phyloP scores from a whole-genome alignment of 2,113 vertebrate species.

The Odontesthes bonariensis region DNA sequence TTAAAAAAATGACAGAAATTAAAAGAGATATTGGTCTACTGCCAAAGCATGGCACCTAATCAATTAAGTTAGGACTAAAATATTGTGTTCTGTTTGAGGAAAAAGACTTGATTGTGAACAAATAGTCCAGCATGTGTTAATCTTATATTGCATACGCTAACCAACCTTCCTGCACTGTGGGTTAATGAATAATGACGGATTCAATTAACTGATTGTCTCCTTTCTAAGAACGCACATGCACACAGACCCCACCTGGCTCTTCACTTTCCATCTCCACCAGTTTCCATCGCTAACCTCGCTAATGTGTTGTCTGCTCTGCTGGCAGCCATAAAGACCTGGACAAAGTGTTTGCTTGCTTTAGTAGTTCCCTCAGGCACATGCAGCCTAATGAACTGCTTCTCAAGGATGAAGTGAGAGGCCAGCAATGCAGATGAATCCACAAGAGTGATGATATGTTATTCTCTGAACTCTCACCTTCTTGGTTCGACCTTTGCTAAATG shows the following conservation, averaged over 20 bases:
- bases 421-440: slow-evolving; percentile 22
- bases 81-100: background rate
- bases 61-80: slow-evolving; percentile 32
- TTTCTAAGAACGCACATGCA: slow-evolving; percentile 11
- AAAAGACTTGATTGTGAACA: slow-evolving; percentile 14
- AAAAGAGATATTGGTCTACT: slow-evolving; percentile 32
- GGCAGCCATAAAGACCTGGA: slow-evolving; percentile 57
- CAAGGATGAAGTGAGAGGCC: slow-evolving; percentile 64
- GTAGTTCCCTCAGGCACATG: slow-evolving; percentile 54
- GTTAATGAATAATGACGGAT: slow-evolving; percentile 72
- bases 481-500: background rate
- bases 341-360: slow-evolving; percentile 76
- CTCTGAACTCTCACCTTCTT: slow-evolving; percentile 35
- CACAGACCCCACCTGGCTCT: slow-evolving; percentile 33
- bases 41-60: slow-evolving; percentile 28
- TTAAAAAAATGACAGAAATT: slow-evolving; percentile 17
- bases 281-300: slow-evolving; percentile 59
- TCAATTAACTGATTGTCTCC: slow-evolving; percentile 36
- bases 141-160: slow-evolving; percentile 57
- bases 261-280: slow-evolving; percentile 56
- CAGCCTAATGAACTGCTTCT: slow-evolving; percentile 74
- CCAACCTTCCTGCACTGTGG: slow-evolving; percentile 32
- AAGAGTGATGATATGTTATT: slow-evolving; percentile 1
- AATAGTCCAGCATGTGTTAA: slow-evolving; percentile 54
- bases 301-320: slow-evolving; percentile 68